Evolutionary conservation across 2,113 vertebrate species (phyloP).

Genomic region (Saguinus imperator): DNA sequence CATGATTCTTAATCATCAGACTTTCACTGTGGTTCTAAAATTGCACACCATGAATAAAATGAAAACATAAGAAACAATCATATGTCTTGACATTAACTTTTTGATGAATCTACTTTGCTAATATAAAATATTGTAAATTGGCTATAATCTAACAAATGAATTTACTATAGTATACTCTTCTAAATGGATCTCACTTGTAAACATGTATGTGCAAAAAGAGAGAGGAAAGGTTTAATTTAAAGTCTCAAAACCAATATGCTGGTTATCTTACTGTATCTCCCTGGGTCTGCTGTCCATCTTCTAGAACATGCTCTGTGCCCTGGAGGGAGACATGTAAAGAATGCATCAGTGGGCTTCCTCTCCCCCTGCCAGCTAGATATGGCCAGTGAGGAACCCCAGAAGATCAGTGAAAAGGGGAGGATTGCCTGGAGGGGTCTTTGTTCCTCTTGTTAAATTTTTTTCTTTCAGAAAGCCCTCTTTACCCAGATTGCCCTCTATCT

Average conservation of each 20-base stretch:
- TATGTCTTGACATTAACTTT: neutral
- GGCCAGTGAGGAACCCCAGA: neutral
- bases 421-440: neutral
- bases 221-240: neutral
- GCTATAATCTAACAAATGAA: neutral
- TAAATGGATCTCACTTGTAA: neutral
- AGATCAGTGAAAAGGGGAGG: neutral
- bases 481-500: neutral
- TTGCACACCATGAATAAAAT: neutral
- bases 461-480: neutral
- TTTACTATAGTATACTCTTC: neutral
- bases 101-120: neutral
- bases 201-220: neutral
- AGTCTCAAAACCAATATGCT: neutral
- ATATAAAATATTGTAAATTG: neutral
- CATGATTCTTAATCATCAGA: neutral
- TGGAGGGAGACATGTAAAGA: neutral
- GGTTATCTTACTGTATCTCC: neutral
- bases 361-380: neutral
- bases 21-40: neutral
- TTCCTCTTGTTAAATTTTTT: neutral
- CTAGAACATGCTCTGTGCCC: neutral
- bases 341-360: neutral
- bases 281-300: neutral
- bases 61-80: neutral